These are phyloP conservation scores for Paguma larvata DNA, from an alignment of 2,797 vertebrate species.

Conservation along the genomic window DNA sequence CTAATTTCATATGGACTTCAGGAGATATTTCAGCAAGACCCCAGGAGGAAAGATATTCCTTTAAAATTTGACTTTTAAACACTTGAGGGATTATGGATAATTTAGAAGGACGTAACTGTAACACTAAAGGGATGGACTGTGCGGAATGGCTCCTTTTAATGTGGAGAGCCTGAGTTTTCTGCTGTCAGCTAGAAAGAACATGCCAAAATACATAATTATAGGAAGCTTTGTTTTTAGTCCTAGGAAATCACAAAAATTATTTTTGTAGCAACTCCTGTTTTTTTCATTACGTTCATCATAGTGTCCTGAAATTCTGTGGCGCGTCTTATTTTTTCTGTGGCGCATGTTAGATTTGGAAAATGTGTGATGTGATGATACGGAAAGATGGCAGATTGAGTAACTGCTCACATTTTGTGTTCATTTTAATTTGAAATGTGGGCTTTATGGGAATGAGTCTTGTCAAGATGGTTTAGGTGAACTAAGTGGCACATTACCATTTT, in stretches of 20 bases:
- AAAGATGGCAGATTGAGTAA: not conserved
- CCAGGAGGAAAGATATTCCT: not conserved
- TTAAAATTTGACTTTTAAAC: slow-evolving; percentile 48
- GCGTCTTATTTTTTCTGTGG: not conserved
- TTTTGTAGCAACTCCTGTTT: slow-evolving; percentile 2
- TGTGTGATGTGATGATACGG: not conserved
- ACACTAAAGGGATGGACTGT: not conserved
- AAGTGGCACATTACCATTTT: not conserved
- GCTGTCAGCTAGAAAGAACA: not conserved
- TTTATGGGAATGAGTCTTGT: not conserved
- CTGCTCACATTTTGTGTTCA: not conserved
- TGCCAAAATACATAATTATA: not conserved
- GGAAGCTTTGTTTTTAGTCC: slow-evolving; percentile 10
- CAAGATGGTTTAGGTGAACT: slow-evolving; percentile 2
- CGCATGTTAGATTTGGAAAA: not conserved
- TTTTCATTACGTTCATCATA: slow-evolving; percentile 52
- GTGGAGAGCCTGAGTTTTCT: not conserved
- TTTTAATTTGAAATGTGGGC: slow-evolving; percentile 11
- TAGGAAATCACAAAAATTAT: not conserved
- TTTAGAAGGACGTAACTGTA: not conserved
- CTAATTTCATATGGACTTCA: not conserved
- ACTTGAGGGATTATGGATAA: not conserved
- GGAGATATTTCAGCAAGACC: not conserved
- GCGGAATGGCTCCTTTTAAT: not conserved
- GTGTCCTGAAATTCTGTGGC: not conserved